Evolutionary conservation across 2,888 invertebrate species (phyloP), one percentile per base, ranked within the genome.

Genomic region (Coleophora deauratella): DNA sequence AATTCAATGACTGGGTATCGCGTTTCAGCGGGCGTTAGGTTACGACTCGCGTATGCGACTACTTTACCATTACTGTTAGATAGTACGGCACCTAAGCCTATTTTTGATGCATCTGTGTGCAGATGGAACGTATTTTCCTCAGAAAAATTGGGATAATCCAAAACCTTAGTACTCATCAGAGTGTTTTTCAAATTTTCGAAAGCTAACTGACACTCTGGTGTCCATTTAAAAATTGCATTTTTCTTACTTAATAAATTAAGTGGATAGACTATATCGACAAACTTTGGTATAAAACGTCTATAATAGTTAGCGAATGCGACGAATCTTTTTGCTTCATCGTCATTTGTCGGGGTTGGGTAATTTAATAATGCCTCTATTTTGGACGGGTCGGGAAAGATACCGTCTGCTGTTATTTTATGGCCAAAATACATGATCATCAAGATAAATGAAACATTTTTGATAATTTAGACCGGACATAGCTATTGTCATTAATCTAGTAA

Each of bases 381-480:
- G n/a, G 27, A 32, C n/a, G 42, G 44, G 28, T 47, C 47, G n/a
- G 47, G 42, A 14, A 35, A 41, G 12, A 44, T 30, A 8, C 42
- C 44, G 7, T 42, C 28, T 10, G 35, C 33, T 27, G 47, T 42
- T 3, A 47, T 40, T 10, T 44, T 14, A 33, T 47, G 47, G 2
- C 47, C 47, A 21, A 47, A 33, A 37, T 43, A 47, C 9, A 44
- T 13, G 14, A 47, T 47, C 47, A 27, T 46, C 45, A 10, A 31
- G 27, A 34, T 46, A 49, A 12, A 45, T 33, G 12, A 48, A 40
- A 13, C 46, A 46, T 38, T 3, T 6, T 6, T 49, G 42, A 38
- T 46, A 46, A n/a, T 28, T 46, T 35, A 51, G 30, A 8, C 49
- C 53, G 3, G 47, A 40, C 43, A 49, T 46, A 3, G 49, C 51